Percentiles rank a stretch among this genome's conserved stretches.
Conservation (phyloP, 1,140 invertebrate species). For the Oryzaephilus surinamensis region DNA sequence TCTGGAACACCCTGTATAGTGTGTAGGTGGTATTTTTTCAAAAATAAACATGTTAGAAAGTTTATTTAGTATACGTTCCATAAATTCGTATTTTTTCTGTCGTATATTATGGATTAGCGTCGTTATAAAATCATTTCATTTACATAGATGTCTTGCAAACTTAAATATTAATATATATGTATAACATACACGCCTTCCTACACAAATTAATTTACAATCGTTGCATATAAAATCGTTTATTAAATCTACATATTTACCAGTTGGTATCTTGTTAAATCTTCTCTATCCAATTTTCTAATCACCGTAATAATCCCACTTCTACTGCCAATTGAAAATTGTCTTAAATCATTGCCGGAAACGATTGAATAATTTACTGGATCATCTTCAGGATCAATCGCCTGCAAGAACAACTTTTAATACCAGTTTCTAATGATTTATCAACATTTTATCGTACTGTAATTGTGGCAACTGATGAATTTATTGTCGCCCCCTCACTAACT, state of each 20-base stretch:
- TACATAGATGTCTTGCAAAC: too few relatives aligned
- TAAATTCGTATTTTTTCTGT: too few relatives aligned
- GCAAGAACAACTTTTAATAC: conserved; percentile 21
- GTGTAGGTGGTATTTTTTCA: too few relatives aligned
- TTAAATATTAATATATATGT: too few relatives aligned
- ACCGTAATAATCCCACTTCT: conserved; percentile 73
- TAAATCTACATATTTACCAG: conserved; percentile 45
- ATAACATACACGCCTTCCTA: too few relatives aligned
- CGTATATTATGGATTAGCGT: too few relatives aligned
- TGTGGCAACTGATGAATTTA: conserved; percentile 71
- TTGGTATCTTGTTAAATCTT: conserved; percentile 75
- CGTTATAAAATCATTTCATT: too few relatives aligned
- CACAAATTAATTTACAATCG: too few relatives aligned
- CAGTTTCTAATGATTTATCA: neutral
- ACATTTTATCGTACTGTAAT: conserved; percentile 41
- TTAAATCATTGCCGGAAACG: conserved; percentile 71
- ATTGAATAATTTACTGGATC: conserved; percentile 78
- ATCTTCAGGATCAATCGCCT: conserved; percentile 81
- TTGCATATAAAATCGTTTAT: neutral
- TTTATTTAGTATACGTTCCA: too few relatives aligned
- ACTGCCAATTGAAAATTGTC: conserved; percentile 74
- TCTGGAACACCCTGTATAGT: too few relatives aligned
- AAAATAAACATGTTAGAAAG: too few relatives aligned
- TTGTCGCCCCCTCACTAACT: conserved; percentile 76
- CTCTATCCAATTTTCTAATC: conserved; percentile 71